Evolutionary conservation across 2,888 invertebrate species (phyloP).

Genomic region (Sipha maydis): DNA sequence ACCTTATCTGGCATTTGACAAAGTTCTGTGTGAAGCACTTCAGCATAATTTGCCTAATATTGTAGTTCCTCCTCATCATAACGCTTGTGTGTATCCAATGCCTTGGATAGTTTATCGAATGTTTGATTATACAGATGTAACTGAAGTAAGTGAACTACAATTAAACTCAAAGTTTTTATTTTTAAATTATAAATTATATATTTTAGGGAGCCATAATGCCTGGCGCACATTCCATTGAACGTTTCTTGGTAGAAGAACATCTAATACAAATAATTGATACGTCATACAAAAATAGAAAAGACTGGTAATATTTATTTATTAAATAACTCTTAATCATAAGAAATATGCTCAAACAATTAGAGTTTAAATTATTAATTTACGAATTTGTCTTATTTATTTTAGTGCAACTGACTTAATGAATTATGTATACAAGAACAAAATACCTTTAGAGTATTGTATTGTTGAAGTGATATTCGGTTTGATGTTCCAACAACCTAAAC

Average conservation of each 20-base stretch:
- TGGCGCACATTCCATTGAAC: slow-evolving; percentile 95
- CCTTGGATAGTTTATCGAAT: slow-evolving; percentile 94
- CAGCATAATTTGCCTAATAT: slow-evolving; percentile 94
- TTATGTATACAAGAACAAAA: slow-evolving; percentile 91
- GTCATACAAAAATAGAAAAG: slow-evolving; percentile 88
- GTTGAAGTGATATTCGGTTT: slow-evolving; percentile 97
- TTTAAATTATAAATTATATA: slow-evolving; percentile 44
- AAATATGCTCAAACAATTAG: background rate
- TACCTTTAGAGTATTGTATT: slow-evolving; percentile 97
- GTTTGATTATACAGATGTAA: slow-evolving; percentile 99
- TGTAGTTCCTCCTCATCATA: slow-evolving; percentile 92
- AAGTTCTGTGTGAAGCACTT: slow-evolving; percentile 92
- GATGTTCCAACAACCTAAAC: slow-evolving; percentile 89
- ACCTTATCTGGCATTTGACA: slow-evolving; percentile 95
- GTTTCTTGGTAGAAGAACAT: slow-evolving; percentile 98
- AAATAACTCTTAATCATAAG: background rate
- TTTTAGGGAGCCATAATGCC: slow-evolving; percentile 80
- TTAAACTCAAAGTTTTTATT: slow-evolving; percentile 33
- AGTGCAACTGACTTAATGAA: slow-evolving; percentile 89
- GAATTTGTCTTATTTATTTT: slow-evolving; percentile 62
- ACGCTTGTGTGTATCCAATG: slow-evolving; percentile 89
- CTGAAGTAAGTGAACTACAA: slow-evolving; percentile 73
- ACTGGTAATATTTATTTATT: slow-evolving; percentile 74
- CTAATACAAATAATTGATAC: slow-evolving; percentile 92
- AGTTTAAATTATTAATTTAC: background rate